Base-by-base conservation (phyloP, 2,888 invertebrate species). In the Agrochola circellaris region DNA sequence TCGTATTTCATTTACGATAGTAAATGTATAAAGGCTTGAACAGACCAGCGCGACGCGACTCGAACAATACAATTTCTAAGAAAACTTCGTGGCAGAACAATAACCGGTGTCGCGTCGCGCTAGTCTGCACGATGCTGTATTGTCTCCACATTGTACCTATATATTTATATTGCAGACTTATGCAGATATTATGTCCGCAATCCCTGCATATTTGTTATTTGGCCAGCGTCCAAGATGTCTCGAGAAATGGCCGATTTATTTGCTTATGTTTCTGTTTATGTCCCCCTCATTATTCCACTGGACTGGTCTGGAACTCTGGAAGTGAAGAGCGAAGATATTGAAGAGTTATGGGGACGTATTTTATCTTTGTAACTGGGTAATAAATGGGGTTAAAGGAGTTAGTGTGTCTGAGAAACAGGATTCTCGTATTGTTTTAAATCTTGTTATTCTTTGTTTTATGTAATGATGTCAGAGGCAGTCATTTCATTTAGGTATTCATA, bases 221-320 rank as follows among this genome's bases (percentile, higher is more conserved):
- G 92, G 92, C 89, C 68, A 69, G n/a, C 73, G 62, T 85, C 92
- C 92, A 92, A 91, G 56, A 80, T 86, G 87, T 85, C 84, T 76
- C 77, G 74, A 66, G 77, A 68, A 84, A 87, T 85, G 62, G 79
- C 73, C 83, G 66, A 80, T 77, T 77, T 86, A 82, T 88, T 84
- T 88, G 77, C 78, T 85, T 79, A 76, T 88, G 82, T 87, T 86
- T 85, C 64, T 86, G 78, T 89, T 86, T 88, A 85, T 83, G 72
- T 79, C 79, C 51, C 68, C 78, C 81, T 87, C 84, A 75, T 87
- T 88, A 87, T 75, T 80, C 71, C 34, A n/a, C 20, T 75, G 66
- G 76, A 70, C 67, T 77, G 64, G 66, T 77, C 71, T 77, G 64
- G 56, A 68, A 68, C n/a, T 67, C 65, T 69, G 45, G 70, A 79